Percentiles rank a stretch among this genome's conserved stretches.
Conservation (phyloP, 2,888 invertebrate genomes). For the Tanytarsus gracilentus region DNA sequence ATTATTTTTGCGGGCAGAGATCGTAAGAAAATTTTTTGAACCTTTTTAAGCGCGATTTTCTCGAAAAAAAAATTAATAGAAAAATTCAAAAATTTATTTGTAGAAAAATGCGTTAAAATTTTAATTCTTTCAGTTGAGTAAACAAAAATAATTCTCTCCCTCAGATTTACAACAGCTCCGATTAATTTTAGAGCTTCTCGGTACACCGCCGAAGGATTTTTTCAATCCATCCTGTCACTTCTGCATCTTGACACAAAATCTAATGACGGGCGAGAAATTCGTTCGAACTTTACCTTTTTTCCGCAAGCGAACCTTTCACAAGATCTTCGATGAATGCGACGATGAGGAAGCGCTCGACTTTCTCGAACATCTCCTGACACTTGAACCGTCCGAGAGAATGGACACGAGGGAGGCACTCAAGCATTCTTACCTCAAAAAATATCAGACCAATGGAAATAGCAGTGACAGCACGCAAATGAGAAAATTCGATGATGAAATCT, state of each 20-base stretch:
- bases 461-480: neutral
- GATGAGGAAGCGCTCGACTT: slow-evolving; percentile 19
- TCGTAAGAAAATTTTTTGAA: neutral
- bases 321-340: slow-evolving; percentile 22
- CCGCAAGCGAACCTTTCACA: slow-evolving; percentile 7
- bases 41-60: too few relatives aligned
- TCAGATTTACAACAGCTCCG: slow-evolving; percentile 19
- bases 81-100: too few relatives aligned
- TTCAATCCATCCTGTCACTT: slow-evolving; percentile 25
- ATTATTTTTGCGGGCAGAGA: slow-evolving; percentile 27
- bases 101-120: neutral
- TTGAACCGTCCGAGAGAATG: slow-evolving; percentile 22
- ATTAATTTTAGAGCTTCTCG: slow-evolving; percentile 17
- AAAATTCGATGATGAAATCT: too few relatives aligned
- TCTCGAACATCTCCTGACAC: slow-evolving; percentile 11
- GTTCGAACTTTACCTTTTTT: slow-evolving; percentile 13
- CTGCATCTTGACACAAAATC: slow-evolving; percentile 25
- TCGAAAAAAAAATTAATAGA: too few relatives aligned
- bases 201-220: slow-evolving; percentile 26
- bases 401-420: slow-evolving; percentile 1
- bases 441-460: neutral
- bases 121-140: neutral
- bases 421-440: slow-evolving; percentile 22
- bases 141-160: neutral
- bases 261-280: slow-evolving; percentile 25